A percentile compares a stretch with the other conserved stretches of the same genome.
Conservation (phyloP, 2,888 invertebrate species). For the Noctua pronuba region DNA sequence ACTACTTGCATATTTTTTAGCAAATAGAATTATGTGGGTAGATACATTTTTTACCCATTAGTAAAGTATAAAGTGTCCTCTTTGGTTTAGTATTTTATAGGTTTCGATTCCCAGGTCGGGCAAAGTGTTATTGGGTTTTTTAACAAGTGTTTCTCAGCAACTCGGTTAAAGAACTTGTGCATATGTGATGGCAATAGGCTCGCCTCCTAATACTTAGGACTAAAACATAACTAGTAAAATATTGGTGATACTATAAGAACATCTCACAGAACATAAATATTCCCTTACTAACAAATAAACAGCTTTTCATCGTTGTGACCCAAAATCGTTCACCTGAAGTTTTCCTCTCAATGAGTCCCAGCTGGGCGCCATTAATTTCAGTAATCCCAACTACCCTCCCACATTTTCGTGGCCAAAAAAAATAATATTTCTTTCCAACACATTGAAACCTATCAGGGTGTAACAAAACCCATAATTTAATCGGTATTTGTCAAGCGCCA, state of each 20-base stretch:
- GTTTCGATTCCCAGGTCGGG: not conserved
- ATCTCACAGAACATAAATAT: not conserved
- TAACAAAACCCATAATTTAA: slow-evolving; percentile 52
- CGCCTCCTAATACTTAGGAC: not conserved
- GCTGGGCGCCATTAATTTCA: slow-evolving; percentile 53
- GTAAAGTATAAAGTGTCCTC: not conserved
- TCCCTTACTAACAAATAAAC: not conserved
- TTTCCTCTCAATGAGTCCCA: slow-evolving; percentile 26
- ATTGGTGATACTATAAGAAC: not conserved
- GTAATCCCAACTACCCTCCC: slow-evolving; percentile 22
- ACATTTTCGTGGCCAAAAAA: slow-evolving; percentile 19
- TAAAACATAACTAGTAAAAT: not conserved
- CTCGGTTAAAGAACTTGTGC: not conserved
- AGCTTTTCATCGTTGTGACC: not conserved
- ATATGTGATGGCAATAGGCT: not conserved
- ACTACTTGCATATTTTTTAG: not conserved
- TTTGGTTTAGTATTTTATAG: not conserved
- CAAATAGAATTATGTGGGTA: not conserved
- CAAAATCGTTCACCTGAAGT: not conserved
- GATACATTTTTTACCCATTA: not conserved
- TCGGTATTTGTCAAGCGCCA: slow-evolving; percentile 45
- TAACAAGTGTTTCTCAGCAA: not conserved
- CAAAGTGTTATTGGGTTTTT: no score
- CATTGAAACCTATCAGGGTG: slow-evolving; percentile 51
- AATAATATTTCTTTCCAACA: slow-evolving; percentile 37